Evolutionary conservation across 2,888 invertebrate species (phyloP).

Genomic region (Scaptomyza flava): DNA sequence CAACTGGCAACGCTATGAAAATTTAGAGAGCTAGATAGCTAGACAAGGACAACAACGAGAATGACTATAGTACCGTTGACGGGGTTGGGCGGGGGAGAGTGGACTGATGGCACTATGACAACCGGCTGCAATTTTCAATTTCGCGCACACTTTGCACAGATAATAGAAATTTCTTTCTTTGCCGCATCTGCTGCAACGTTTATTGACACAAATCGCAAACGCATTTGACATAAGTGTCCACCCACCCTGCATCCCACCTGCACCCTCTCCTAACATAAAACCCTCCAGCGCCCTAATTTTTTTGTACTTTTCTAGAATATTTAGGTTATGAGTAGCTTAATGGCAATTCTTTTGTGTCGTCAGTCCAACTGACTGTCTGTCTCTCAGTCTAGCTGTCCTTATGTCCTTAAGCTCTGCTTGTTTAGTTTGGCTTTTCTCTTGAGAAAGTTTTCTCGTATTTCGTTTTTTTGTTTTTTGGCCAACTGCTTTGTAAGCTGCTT

Average conservation of each 20-base stretch:
- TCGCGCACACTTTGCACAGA: conserved; percentile 81
- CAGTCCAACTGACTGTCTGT: neutral
- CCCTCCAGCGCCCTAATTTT: conserved; percentile 18
- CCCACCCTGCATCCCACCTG: conserved; percentile 11
- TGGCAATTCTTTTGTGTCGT: conserved; percentile 57
- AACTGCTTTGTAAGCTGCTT: conserved; percentile 38
- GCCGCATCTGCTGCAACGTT: conserved; percentile 60
- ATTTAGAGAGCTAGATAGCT: conserved; percentile 59
- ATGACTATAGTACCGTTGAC: neutral
- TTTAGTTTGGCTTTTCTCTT: conserved; percentile 27
- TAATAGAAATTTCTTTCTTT: conserved; percentile 77
- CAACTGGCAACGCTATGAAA: conserved; percentile 74
- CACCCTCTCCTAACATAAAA: neutral
- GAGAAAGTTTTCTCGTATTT: conserved; percentile 9
- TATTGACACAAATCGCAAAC: conserved; percentile 80
- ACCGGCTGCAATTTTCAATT: conserved; percentile 75
- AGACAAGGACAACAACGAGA: conserved; percentile 25
- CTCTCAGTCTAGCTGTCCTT: neutral
- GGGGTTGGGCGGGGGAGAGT: neutral
- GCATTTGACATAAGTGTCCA: conserved; percentile 75
- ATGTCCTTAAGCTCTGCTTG: conserved; percentile 34
- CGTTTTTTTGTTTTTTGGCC: neutral
- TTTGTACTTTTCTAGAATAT: conserved; percentile 38
- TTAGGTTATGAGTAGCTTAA: conserved; percentile 76
- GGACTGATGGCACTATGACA: conserved; percentile 5